Conservation (phyloP, 2,797 vertebrate species). For the Schizothorax lantsangensis region DNA sequence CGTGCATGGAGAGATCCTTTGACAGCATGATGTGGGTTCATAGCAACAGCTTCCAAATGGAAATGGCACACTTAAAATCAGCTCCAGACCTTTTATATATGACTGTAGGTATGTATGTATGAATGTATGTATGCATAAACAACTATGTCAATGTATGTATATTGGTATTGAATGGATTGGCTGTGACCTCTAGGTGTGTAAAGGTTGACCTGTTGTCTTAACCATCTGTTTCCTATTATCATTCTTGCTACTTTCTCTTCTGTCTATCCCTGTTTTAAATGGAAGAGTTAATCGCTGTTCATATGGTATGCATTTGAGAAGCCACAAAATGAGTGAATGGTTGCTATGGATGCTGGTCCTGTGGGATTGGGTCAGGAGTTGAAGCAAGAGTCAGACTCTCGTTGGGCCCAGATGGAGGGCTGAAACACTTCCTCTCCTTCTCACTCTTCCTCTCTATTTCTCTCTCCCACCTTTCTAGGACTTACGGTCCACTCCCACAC, state of each 20-base stretch:
- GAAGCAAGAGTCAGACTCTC: constrained; percentile 58
- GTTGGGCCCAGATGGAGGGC: constrained; percentile 66
- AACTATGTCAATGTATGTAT: neutral
- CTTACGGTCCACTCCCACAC: constrained; percentile 53
- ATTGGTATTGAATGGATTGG: neutral
- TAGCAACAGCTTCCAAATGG: too few relatives aligned
- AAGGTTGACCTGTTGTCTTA: constrained; percentile 48
- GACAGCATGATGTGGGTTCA: too few relatives aligned
- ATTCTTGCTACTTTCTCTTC: constrained; percentile 53
- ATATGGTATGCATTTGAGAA: constrained; percentile 65
- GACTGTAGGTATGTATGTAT: too few relatives aligned
- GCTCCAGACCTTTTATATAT: too few relatives aligned
- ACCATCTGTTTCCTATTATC: constrained; percentile 68
- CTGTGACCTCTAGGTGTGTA: constrained; percentile 9
- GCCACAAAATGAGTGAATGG: constrained; percentile 53
- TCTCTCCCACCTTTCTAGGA: constrained; percentile 54
- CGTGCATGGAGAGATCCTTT: too few relatives aligned
- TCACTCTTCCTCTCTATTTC: constrained; percentile 49
- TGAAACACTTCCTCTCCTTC: constrained; percentile 58
- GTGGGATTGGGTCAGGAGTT: constrained; percentile 54
- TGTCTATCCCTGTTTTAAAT: constrained; percentile 56
- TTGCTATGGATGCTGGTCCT: constrained; percentile 63
- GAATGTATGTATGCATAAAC: neutral
- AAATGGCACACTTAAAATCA: too few relatives aligned
- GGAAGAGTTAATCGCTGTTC: constrained; percentile 63